Percentiles rank a stretch among this genome's conserved stretches.
phyloP scores from a whole-genome alignment of 2,797 vertebrate genomes.

The Xiphorhynchus erythropygius region DNA sequence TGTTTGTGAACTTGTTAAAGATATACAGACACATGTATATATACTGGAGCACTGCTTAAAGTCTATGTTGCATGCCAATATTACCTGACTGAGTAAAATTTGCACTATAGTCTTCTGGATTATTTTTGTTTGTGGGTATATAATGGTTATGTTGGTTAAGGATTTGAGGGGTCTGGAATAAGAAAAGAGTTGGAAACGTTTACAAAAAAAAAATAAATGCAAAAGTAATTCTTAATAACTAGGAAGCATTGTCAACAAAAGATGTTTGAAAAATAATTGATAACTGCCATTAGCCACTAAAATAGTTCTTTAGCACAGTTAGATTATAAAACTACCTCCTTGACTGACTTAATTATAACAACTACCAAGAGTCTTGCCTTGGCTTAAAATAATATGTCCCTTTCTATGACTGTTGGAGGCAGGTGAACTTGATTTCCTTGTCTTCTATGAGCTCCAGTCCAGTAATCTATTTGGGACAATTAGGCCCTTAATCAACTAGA shows the following conservation, averaged over 20 bases:
- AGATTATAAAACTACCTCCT: neutral
- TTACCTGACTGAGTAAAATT: neutral
- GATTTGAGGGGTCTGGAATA: neutral
- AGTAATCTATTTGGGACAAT: neutral
- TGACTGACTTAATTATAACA: neutral
- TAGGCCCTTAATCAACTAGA: neutral
- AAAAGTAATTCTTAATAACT: neutral
- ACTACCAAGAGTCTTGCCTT: neutral
- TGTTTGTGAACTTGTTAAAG: neutral
- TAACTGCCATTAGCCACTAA: neutral
- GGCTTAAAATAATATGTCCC: neutral
- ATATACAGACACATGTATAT: neutral
- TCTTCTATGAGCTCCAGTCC: neutral
- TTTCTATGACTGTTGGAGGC: neutral
- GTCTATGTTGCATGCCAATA: fast-evolving
- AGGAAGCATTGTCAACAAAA: neutral
- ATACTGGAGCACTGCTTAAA: neutral
- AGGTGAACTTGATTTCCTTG: neutral
- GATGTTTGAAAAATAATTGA: conserved; percentile 1
- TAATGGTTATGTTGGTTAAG: neutral
- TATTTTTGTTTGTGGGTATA: neutral
- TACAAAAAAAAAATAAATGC: neutral
- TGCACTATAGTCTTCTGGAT: neutral
- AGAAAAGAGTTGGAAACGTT: neutral
- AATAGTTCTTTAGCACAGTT: neutral